These are phyloP conservation scores for Philypnodon macrostomus DNA, from an alignment of 2,797 vertebrate species.

Conservation along the genomic window DNA sequence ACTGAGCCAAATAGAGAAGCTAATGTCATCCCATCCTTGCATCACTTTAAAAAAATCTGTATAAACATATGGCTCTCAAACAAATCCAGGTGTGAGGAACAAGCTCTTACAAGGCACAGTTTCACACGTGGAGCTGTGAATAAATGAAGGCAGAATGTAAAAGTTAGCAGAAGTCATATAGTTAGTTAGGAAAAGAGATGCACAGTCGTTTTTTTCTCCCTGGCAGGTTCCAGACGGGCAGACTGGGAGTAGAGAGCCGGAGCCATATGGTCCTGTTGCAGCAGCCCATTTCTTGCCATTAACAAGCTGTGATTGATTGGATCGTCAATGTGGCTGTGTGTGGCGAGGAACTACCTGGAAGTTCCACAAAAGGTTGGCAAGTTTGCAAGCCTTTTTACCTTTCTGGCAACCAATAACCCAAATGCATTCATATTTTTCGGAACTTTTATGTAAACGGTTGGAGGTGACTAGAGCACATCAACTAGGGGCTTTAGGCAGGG, in stretches of 20 bases:
- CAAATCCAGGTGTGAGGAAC: constrained; percentile 28
- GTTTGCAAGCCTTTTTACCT: constrained; percentile 13
- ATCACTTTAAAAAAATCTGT: constrained; percentile 22
- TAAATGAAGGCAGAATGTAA: constrained; percentile 13
- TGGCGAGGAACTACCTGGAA: constrained; percentile 43
- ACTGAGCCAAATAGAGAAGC: constrained; percentile 12
- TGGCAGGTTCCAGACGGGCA: constrained; percentile 35
- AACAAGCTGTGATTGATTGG: constrained; percentile 76
- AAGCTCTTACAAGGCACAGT: neutral
- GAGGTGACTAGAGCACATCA: too few relatives aligned
- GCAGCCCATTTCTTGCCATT: constrained; percentile 66
- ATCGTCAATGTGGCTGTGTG: constrained; percentile 41
- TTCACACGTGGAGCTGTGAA: neutral
- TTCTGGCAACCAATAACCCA: too few relatives aligned
- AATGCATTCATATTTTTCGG: too few relatives aligned
- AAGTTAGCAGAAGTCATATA: constrained; percentile 16
- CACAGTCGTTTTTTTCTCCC: constrained; percentile 5
- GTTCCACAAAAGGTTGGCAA: constrained; percentile 45
- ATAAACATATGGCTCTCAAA: constrained; percentile 30
- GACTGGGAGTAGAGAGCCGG: constrained; percentile 32
- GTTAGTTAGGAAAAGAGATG: constrained; percentile 28
- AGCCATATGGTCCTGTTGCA: constrained; percentile 70
- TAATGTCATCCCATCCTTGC: constrained; percentile 16
- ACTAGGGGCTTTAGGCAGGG: too few relatives aligned
- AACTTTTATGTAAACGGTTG: too few relatives aligned